Evolutionary conservation across 2,888 invertebrate species (phyloP).

Genomic region (Drosophila prolongata): DNA sequence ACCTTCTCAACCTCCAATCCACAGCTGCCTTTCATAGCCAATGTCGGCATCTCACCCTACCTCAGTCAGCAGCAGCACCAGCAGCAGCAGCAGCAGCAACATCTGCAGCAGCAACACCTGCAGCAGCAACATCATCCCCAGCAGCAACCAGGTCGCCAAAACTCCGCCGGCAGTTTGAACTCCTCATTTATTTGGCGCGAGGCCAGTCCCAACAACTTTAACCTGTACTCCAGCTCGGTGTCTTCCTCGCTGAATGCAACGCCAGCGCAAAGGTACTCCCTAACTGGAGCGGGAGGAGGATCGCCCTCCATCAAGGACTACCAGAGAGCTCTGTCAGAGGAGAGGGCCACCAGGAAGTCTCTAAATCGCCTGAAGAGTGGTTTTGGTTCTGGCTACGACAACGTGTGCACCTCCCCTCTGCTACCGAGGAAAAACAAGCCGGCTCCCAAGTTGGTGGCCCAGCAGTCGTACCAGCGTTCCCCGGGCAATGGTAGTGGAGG

Average conservation of each 20-base stretch:
- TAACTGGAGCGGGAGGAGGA: conserved; percentile 57
- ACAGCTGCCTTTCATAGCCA: conserved; percentile 84
- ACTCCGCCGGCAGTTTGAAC: conserved; percentile 83
- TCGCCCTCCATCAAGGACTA: conserved; percentile 70
- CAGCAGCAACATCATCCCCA: conserved; percentile 60
- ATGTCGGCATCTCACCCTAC: conserved; percentile 57
- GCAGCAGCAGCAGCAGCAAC: conserved; percentile 60
- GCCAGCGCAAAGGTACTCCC: conserved; percentile 79
- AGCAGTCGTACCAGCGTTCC: conserved; percentile 49
- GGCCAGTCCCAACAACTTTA: conserved; percentile 84
- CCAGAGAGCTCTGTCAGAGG: conserved; percentile 82
- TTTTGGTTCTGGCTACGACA: conserved; percentile 84
- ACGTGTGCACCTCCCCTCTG: conserved; percentile 83
- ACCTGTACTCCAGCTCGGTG: conserved; percentile 84
- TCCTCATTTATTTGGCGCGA: conserved; percentile 85
- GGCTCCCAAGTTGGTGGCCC: conserved; percentile 64
- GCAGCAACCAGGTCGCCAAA: conserved; percentile 62
- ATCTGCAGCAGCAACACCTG: conserved; percentile 58
- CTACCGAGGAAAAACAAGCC: conserved; percentile 83
- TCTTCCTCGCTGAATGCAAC: conserved; percentile 82
- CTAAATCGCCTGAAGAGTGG: conserved; percentile 83
- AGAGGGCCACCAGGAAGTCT: conserved; percentile 82
- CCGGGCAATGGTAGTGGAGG: conserved; percentile 7
- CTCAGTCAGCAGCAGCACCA: conserved; percentile 59
- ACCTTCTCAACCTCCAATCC: conserved; percentile 85